These are phyloP conservation scores for Ditula angustiorana DNA, from an alignment of 2,888 invertebrate genomes.

Conservation along the genomic window DNA sequence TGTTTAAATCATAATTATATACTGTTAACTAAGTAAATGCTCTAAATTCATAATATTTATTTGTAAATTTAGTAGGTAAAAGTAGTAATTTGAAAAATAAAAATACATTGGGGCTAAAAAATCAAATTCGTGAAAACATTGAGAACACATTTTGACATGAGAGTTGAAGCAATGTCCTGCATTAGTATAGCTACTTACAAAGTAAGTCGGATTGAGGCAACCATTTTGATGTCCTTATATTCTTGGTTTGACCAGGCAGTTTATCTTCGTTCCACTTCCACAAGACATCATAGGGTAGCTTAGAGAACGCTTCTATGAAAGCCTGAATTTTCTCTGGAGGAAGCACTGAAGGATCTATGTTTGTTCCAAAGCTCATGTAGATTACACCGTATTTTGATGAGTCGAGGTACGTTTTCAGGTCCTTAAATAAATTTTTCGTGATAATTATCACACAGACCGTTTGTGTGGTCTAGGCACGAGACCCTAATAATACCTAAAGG, in stretches of 20 bases:
- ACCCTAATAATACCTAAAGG: too few relatives aligned
- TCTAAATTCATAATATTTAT: too few relatives aligned
- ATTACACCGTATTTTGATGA: conserved; percentile 59
- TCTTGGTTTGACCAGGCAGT: conserved; percentile 48
- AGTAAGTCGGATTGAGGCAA: conserved; percentile 61
- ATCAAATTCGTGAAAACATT: too few relatives aligned
- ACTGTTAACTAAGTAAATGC: too few relatives aligned
- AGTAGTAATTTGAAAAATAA: too few relatives aligned
- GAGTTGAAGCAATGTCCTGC: too few relatives aligned
- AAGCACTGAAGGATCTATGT: conserved; percentile 53
- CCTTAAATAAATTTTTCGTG: conserved; percentile 42
- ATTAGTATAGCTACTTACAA: conserved; percentile 40
- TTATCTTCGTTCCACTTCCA: conserved; percentile 62
- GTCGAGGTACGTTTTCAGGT: conserved; percentile 62
- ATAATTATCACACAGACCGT: background rate
- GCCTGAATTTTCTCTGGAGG: conserved; percentile 46
- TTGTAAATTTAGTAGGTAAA: too few relatives aligned
- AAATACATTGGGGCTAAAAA: too few relatives aligned
- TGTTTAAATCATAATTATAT: too few relatives aligned
- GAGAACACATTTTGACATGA: too few relatives aligned
- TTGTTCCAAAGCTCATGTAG: conserved; percentile 43
- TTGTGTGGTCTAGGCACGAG: too few relatives aligned
- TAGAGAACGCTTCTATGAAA: conserved; percentile 55
- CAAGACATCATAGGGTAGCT: conserved; percentile 62
- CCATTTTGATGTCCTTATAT: conserved; percentile 61